Evolutionary conservation across 2,888 invertebrate species (phyloP).

Genomic region (Caenorhabditis becei): DNA sequence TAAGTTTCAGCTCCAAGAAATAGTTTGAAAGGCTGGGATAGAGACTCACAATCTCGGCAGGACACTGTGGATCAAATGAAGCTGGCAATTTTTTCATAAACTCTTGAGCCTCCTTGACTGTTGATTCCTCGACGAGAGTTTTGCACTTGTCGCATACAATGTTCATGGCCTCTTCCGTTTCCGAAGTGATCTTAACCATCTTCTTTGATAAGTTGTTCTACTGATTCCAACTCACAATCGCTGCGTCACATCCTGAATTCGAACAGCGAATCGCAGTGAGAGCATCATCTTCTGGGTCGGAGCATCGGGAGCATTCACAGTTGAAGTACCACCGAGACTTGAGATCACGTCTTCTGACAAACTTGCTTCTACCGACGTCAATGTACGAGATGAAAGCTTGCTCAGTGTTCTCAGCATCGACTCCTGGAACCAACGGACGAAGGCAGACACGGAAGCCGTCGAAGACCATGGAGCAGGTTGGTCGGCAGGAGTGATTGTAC

Average conservation of each 20-base stretch:
- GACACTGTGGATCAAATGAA: slow-evolving; percentile 72
- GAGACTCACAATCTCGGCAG: slow-evolving; percentile 67
- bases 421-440: slow-evolving; percentile 75
- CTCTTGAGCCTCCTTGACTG: slow-evolving; percentile 72
- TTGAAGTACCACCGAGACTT: slow-evolving; percentile 76
- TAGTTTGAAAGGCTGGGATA: not conserved
- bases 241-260: slow-evolving; percentile 71
- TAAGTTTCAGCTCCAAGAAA: not conserved
- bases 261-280: slow-evolving; percentile 74
- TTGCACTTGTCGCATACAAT: slow-evolving; percentile 77
- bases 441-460: slow-evolving; percentile 79
- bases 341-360: slow-evolving; percentile 65
- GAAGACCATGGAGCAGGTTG: slow-evolving; percentile 80
- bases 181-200: slow-evolving; percentile 63
- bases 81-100: slow-evolving; percentile 74
- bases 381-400: slow-evolving; percentile 79
- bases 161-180: slow-evolving; percentile 71
- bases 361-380: slow-evolving; percentile 80
- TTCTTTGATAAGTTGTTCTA: not conserved
- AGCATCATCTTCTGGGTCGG: slow-evolving; percentile 77
- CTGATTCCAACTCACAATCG: slow-evolving; percentile 64
- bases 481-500: slow-evolving; percentile 80
- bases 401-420: slow-evolving; percentile 62
- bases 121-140: slow-evolving; percentile 59
- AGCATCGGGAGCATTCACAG: slow-evolving; percentile 78